Conservation (phyloP, 2,888 invertebrate species). For the Mythimna ferrago region DNA sequence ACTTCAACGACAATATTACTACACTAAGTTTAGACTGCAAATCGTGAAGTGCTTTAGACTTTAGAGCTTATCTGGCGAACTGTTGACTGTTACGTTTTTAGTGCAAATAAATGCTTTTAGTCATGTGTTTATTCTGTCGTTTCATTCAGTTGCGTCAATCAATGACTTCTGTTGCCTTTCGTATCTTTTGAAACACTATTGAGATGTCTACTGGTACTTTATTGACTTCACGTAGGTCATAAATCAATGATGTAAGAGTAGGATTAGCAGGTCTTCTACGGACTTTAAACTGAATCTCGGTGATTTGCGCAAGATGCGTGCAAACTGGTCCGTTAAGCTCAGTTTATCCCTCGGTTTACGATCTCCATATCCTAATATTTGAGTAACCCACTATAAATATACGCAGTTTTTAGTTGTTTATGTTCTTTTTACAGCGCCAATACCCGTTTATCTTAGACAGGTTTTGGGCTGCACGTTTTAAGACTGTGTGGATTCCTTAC, state of each 20-base stretch:
- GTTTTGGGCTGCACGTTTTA: not conserved
- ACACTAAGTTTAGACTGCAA: slow-evolving; percentile 34
- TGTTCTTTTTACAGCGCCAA: not conserved
- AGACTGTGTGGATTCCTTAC: not conserved
- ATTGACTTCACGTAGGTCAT: slow-evolving; percentile 10
- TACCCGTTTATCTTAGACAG: not conserved
- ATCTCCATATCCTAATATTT: slow-evolving; percentile 12
- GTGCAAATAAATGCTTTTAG: slow-evolving; percentile 17
- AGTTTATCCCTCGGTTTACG: slow-evolving; percentile 26
- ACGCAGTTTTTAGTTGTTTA: not conserved
- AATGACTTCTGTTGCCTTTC: slow-evolving; percentile 16
- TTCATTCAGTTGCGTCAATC: slow-evolving; percentile 12
- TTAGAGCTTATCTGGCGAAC: not conserved
- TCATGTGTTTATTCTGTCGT: not conserved
- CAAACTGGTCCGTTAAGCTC: slow-evolving; percentile 30
- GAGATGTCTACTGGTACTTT: not conserved
- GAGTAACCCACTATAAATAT: slow-evolving; percentile 11
- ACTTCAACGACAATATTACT: slow-evolving; percentile 26
- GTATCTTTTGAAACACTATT: slow-evolving; percentile 8
- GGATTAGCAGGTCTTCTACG: slow-evolving; percentile 25
- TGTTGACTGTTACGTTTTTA: slow-evolving; percentile 11
- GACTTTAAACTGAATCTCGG: slow-evolving; percentile 30
- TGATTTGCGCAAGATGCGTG: slow-evolving; percentile 33
- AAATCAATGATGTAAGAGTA: slow-evolving; percentile 28
- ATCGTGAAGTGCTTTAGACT: slow-evolving; percentile 26